These are phyloP conservation scores for Halcyon leucocephala DNA, from an alignment of 2,797 vertebrate species.

Conservation along the genomic window DNA sequence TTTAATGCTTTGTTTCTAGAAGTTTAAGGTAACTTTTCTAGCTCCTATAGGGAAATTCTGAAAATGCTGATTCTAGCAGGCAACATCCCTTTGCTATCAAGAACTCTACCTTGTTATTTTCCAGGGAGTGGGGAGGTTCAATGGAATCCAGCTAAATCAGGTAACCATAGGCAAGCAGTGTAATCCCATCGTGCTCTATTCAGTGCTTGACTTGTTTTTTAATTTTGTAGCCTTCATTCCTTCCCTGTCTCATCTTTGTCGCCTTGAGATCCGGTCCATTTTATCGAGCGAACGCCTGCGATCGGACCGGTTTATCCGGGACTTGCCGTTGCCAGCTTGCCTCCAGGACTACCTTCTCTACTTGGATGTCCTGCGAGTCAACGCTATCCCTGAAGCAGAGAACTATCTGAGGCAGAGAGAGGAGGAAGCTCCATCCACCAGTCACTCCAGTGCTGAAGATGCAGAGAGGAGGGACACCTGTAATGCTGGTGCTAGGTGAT, in stretches of 20 bases:
- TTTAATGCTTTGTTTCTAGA: not conserved
- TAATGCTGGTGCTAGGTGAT: not conserved
- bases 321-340: conserved; percentile 76
- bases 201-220: not conserved
- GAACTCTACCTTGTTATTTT: not conserved
- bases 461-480: not conserved
- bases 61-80: not conserved
- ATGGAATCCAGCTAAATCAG: not conserved
- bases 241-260: conserved; percentile 80
- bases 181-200: not conserved
- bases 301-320: conserved; percentile 61
- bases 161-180: accelerated
- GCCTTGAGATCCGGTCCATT: conserved; percentile 79
- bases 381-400: not conserved
- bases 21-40: not conserved
- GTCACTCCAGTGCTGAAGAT: not conserved
- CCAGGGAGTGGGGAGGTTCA: not conserved
- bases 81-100: not conserved
- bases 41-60: not conserved
- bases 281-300: conserved; percentile 61
- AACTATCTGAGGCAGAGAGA: not conserved
- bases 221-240: conserved; percentile 74
- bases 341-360: conserved; percentile 82
- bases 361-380: conserved; percentile 68
- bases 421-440: not conserved